Evolutionary conservation across 2,888 invertebrate genomes (phyloP).

Genomic region (Trichogramma dendrolimi): DNA sequence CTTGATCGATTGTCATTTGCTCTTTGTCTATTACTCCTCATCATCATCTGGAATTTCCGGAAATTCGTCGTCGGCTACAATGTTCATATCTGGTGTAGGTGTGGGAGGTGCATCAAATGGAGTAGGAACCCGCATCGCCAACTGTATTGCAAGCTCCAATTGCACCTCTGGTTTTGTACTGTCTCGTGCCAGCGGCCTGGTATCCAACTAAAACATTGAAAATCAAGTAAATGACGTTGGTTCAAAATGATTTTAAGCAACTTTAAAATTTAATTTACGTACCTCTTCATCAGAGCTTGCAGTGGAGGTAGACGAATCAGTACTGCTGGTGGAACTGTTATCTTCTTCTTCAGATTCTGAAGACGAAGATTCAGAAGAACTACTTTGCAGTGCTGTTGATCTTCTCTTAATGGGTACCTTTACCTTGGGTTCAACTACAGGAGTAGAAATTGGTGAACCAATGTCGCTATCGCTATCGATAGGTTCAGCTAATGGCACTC

Average conservation of each 20-base stretch:
- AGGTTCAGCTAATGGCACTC: constrained; percentile 41
- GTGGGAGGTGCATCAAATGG: constrained; percentile 43
- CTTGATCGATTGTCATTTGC: neutral
- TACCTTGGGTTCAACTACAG: constrained; percentile 30
- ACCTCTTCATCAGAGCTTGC: constrained; percentile 45
- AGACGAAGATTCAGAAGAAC: constrained; percentile 42
- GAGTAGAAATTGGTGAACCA: constrained; percentile 32
- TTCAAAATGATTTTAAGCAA: neutral
- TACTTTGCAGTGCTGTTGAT: constrained; percentile 35
- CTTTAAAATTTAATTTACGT: constrained; percentile 28
- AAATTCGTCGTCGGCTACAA: constrained; percentile 40
- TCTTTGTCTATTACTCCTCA: neutral
- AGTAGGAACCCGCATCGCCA: constrained; percentile 45
- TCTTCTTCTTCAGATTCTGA: constrained; percentile 35
- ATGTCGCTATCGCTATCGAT: constrained; percentile 50
- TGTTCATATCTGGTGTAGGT: constrained; percentile 38
- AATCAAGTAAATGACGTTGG: neutral
- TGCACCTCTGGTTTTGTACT: constrained; percentile 49
- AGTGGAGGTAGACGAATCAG: constrained; percentile 43
- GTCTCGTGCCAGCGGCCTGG: constrained; percentile 41
- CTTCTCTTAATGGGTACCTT: constrained; percentile 29
- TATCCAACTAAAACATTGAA: neutral
- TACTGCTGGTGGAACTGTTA: constrained; percentile 27
- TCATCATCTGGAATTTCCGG: constrained; percentile 35
- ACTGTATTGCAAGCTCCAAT: constrained; percentile 46